A percentile compares a stretch with the other conserved stretches of the same genome.
Evolutionary conservation across 2,888 invertebrate genomes (phyloP).

Genomic region (Phalera bucephala): DNA sequence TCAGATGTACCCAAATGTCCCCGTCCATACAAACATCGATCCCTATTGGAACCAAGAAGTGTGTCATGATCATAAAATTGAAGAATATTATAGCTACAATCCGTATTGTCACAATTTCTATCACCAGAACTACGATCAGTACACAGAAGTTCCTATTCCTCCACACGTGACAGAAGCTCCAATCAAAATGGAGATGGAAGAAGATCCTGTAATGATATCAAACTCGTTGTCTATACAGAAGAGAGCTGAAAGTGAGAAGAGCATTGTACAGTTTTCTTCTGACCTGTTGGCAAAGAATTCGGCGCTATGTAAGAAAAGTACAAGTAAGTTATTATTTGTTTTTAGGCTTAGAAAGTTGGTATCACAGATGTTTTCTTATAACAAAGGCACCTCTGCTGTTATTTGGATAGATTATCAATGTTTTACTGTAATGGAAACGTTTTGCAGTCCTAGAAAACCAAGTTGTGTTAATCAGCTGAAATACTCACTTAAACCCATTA

Average conservation of each 20-base stretch:
- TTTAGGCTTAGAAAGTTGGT: too few species aligned
- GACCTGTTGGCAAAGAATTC: conserved; percentile 39
- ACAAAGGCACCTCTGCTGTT: too few species aligned
- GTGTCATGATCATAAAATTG: conserved; percentile 63
- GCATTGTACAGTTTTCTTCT: conserved; percentile 15
- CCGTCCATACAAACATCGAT: conserved; percentile 57
- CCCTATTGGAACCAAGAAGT: conserved; percentile 63
- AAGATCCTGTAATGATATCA: conserved; percentile 24
- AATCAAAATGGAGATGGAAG: conserved; percentile 35
- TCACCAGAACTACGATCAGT: conserved; percentile 62
- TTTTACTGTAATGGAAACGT: too few species aligned
- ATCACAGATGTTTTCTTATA: too few species aligned
- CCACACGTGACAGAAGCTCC: conserved; percentile 33
- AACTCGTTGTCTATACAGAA: conserved; percentile 19
- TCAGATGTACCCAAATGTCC: conserved; percentile 57
- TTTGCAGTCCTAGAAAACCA: too few species aligned
- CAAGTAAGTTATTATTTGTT: conserved; percentile 50
- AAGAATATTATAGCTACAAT: conserved; percentile 67
- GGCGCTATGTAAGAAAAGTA: conserved; percentile 47
- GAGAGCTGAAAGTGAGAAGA: conserved; percentile 24
- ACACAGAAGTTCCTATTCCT: conserved; percentile 32
- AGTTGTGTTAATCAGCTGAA: too few species aligned
- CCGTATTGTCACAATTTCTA: conserved; percentile 66
- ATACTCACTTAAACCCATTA: too few species aligned
- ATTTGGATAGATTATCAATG: too few species aligned